phyloP scores from a whole-genome alignment of 2,113 vertebrate genomes.

The Donacobius atricapilla region DNA sequence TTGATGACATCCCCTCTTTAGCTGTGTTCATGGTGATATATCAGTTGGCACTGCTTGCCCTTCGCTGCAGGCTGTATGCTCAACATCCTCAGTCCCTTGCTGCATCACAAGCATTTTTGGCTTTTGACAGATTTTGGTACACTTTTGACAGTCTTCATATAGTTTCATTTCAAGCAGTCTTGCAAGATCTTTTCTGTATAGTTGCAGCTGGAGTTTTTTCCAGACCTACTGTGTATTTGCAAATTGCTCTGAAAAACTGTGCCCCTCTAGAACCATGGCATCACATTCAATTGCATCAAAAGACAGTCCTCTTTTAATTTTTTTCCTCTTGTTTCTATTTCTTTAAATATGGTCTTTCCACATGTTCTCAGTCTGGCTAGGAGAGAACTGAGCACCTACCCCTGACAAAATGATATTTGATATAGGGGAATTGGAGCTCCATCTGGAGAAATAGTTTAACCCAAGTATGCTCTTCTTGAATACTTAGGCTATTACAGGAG shows the following conservation, averaged over 20 bases:
- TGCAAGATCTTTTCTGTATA: background rate
- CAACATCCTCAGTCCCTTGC: background rate
- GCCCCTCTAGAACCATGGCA: background rate
- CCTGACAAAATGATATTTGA: background rate
- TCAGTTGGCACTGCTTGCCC: background rate
- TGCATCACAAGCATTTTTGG: background rate
- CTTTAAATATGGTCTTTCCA: background rate
- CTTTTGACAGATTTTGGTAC: background rate
- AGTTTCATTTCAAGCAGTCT: background rate
- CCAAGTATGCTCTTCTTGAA: background rate
- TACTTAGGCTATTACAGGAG: background rate
- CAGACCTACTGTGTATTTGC: background rate
- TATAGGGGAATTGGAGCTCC: background rate
- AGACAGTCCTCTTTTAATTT: background rate
- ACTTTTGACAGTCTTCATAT: background rate
- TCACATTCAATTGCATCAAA: fast-evolving
- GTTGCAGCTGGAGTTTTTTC: background rate
- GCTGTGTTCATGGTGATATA: background rate
- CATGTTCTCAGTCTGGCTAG: background rate
- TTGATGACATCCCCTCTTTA: background rate
- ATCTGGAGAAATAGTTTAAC: background rate
- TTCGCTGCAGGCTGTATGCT: background rate
- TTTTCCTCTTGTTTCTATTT: background rate
- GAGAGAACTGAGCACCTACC: background rate
- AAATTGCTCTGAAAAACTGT: background rate